Evolutionary conservation across 2,797 vertebrate genomes (phyloP).

Genomic region (Enteromius argenteus): DNA sequence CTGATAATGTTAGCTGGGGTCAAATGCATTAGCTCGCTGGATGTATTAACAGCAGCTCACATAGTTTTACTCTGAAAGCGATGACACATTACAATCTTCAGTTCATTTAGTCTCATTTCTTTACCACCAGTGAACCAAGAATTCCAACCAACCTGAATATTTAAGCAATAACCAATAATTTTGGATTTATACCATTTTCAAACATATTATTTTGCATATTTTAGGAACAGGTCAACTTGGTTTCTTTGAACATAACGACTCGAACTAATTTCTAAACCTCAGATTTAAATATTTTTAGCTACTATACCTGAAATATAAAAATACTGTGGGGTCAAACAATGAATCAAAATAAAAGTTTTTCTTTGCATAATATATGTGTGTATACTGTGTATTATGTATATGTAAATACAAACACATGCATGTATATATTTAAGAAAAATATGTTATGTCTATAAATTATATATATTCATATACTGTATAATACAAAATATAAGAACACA

Average conservation of each 20-base stretch:
- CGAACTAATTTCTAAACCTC: neutral
- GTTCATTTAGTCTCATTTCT: neutral
- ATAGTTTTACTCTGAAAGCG: constrained; percentile 2
- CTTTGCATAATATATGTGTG: too few species aligned
- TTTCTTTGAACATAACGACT: neutral
- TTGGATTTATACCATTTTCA: neutral
- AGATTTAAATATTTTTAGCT: neutral
- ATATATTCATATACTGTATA: too few species aligned
- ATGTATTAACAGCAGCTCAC: neutral
- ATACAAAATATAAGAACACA: too few species aligned
- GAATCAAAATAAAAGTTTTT: too few species aligned
- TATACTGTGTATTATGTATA: too few species aligned
- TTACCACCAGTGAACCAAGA: neutral
- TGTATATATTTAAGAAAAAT: too few species aligned
- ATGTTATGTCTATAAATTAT: too few species aligned
- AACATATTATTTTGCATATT: neutral
- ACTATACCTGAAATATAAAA: constrained; percentile 3
- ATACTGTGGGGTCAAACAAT: neutral
- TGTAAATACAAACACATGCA: too few species aligned
- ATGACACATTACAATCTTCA: neutral
- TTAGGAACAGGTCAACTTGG: neutral
- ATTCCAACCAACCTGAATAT: neutral
- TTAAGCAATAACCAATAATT: neutral
- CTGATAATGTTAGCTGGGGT: neutral
- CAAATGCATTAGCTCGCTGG: constrained; percentile 1